Conservation (phyloP, 2,113 vertebrate species). For the Poicephalus gulielmi region DNA sequence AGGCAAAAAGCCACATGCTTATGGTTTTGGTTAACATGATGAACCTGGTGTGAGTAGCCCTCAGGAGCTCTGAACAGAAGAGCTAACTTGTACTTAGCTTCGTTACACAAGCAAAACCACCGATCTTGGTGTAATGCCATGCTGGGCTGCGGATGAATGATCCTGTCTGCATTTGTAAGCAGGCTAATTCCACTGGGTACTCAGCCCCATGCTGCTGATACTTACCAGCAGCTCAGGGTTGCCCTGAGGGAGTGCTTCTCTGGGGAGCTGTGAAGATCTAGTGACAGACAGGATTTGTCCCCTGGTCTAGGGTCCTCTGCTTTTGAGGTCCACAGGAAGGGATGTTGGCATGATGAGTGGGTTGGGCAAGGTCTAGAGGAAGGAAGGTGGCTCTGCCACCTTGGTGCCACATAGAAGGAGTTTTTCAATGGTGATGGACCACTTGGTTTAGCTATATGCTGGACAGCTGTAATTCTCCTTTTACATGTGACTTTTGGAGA, state of each 20-base stretch:
- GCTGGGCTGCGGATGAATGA: neutral
- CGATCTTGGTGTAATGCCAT: neutral
- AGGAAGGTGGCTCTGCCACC: neutral
- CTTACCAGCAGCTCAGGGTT: neutral
- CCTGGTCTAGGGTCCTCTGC: neutral
- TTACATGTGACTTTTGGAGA: neutral
- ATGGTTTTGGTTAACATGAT: neutral
- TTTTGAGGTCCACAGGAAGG: neutral
- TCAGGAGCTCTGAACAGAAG: neutral
- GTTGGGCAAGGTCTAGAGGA: neutral
- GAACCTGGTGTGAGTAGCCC: neutral
- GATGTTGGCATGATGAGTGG: neutral
- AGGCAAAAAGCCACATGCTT: neutral
- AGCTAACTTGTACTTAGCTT: neutral
- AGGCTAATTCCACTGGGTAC: rapidly evolving
- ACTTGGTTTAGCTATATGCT: neutral
- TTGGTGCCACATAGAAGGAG: neutral
- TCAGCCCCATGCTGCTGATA: neutral
- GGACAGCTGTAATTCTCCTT: neutral
- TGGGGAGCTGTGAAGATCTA: rapidly evolving
- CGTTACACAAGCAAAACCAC: neutral
- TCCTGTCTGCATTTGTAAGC: neutral
- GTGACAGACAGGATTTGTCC: neutral
- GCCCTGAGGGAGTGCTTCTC: neutral
- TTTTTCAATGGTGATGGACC: neutral